Evolutionary conservation across 2,888 invertebrate species (phyloP).

Genomic region (Zele albiditarsus): DNA sequence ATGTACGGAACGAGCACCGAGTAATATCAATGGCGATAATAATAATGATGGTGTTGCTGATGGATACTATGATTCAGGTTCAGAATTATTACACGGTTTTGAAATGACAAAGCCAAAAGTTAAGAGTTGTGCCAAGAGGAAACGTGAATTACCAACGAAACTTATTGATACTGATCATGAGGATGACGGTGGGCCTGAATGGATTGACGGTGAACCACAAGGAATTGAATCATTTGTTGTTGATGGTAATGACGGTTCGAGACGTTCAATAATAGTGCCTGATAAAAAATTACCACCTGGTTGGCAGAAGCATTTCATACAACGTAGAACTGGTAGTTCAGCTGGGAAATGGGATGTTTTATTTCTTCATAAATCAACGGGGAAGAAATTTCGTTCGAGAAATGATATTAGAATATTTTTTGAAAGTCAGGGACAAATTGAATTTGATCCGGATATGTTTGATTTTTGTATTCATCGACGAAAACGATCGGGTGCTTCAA

Average conservation of each 20-base stretch:
- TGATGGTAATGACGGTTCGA: slow-evolving; percentile 68
- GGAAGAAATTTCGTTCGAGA: slow-evolving; percentile 78
- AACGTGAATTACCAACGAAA: slow-evolving; percentile 49
- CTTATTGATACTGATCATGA: slow-evolving; percentile 59
- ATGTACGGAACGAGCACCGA: slow-evolving; percentile 44
- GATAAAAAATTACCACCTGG: slow-evolving; percentile 84
- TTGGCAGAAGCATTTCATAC: slow-evolving; percentile 87
- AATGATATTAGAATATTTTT: slow-evolving; percentile 75
- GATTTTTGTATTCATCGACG: slow-evolving; percentile 77
- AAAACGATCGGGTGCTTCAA: slow-evolving; percentile 63
- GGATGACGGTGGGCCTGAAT: slow-evolving; percentile 65
- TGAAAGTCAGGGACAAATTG: slow-evolving; percentile 70
- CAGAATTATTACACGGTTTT: slow-evolving; percentile 61
- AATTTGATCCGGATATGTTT: slow-evolving; percentile 76
- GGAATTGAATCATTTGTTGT: slow-evolving; percentile 68
- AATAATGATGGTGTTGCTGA: slow-evolving; percentile 53
- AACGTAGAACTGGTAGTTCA: slow-evolving; percentile 79
- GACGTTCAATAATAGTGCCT: slow-evolving; percentile 78
- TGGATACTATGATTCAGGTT: slow-evolving; percentile 60
- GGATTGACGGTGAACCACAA: slow-evolving; percentile 69
- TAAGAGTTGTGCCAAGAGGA: slow-evolving; percentile 58
- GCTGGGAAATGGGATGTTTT: slow-evolving; percentile 90
- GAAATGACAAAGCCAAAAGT: slow-evolving; percentile 60
- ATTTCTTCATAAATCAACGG: slow-evolving; percentile 78
- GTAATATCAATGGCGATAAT: slow-evolving; percentile 45